Conservation (phyloP, 2,888 invertebrate species). For the Drosophila ezoana region DNA sequence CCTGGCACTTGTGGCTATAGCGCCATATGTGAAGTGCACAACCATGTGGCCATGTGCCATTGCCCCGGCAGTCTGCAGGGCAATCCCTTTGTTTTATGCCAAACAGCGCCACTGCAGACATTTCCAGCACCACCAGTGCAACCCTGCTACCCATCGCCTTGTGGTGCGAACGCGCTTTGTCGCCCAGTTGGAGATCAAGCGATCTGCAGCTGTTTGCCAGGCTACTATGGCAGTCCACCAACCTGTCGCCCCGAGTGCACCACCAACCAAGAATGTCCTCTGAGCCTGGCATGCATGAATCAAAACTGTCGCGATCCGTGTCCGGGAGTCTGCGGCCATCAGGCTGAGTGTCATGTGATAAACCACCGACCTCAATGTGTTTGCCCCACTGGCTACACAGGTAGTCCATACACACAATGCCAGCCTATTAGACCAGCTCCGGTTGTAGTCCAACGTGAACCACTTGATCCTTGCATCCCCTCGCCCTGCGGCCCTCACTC, state of each 20-base stretch:
- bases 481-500: conserved; percentile 91
- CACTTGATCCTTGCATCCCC: conserved; percentile 86
- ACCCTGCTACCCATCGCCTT: conserved; percentile 90
- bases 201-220: conserved; percentile 88
- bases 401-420: conserved; percentile 88
- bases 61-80: conserved; percentile 87
- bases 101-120: conserved; percentile 50
- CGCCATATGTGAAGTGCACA: conserved; percentile 90
- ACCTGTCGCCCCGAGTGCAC: conserved; percentile 90
- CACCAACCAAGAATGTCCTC: conserved; percentile 89
- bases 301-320: conserved; percentile 91
- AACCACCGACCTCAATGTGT: conserved; percentile 91
- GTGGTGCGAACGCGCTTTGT: conserved; percentile 90
- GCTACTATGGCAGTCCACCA: conserved; percentile 89
- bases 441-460: conserved; percentile 39
- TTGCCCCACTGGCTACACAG: conserved; percentile 88
- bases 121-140: conserved; percentile 72
- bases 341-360: conserved; percentile 89
- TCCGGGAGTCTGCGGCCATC: conserved; percentile 89
- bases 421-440: conserved; percentile 61
- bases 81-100: conserved; percentile 88
- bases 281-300: conserved; percentile 89
- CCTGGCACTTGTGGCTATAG: conserved; percentile 89
- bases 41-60: conserved; percentile 89
- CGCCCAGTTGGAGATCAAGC: conserved; percentile 87